Evolutionary conservation across 1,140 invertebrate species (phyloP).

Genomic region (Campoletis sonorensis): DNA sequence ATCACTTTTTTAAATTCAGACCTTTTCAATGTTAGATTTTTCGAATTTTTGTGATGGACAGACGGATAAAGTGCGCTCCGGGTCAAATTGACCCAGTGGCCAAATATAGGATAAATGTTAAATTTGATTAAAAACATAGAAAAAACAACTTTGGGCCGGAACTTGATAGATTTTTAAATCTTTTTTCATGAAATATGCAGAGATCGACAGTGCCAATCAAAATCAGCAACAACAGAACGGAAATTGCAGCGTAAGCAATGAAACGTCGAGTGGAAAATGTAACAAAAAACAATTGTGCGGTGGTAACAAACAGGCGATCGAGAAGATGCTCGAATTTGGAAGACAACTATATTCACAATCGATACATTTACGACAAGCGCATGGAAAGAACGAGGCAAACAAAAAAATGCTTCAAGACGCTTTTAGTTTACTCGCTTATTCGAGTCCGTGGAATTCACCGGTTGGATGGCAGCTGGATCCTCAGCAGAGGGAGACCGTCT

Average conservation of each 20-base stretch:
- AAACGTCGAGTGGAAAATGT: constrained; percentile 65
- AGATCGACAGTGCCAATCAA: constrained; percentile 73
- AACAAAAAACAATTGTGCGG: constrained; percentile 82
- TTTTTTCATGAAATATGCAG: constrained; percentile 59
- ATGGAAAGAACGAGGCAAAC: constrained; percentile 90
- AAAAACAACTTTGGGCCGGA: too few species aligned
- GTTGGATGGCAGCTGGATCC: constrained; percentile 96
- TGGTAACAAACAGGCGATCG: constrained; percentile 89
- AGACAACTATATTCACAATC: constrained; percentile 94
- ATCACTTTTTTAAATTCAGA: too few species aligned
- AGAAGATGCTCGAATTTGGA: constrained; percentile 95
- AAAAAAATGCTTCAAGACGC: constrained; percentile 97
- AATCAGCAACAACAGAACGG: constrained; percentile 63
- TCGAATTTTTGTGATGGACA: too few species aligned
- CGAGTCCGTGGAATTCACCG: constrained; percentile 97
- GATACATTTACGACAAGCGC: constrained; percentile 87
- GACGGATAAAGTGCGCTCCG: too few species aligned
- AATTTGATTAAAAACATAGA: too few species aligned
- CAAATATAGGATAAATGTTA: neutral
- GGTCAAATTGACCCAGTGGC: too few species aligned
- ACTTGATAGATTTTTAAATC: too few species aligned
- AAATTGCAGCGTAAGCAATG: constrained; percentile 60
- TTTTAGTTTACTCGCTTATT: constrained; percentile 98
- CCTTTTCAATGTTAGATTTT: too few species aligned
- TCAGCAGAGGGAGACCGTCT: constrained; percentile 94